phyloP scores from a whole-genome alignment of 2,797 vertebrate genomes.

The Melanotaenia nigrans region DNA sequence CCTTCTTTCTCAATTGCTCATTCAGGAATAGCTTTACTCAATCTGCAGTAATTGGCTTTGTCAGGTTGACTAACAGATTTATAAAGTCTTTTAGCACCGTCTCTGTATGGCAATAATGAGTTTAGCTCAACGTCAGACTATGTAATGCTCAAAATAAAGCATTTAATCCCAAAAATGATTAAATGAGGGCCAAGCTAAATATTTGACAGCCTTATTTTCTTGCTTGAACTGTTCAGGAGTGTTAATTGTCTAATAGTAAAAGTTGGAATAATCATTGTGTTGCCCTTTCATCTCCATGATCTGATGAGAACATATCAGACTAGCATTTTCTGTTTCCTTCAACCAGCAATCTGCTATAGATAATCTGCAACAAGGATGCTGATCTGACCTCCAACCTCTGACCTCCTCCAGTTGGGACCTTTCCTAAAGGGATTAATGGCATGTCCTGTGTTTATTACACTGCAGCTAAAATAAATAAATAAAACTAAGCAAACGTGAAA shows the following conservation, averaged over 20 bases:
- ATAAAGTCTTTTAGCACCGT: conserved; percentile 16
- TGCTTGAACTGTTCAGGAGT: not conserved
- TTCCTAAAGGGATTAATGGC: conserved; percentile 6
- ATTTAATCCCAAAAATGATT: not conserved
- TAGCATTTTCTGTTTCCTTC: not conserved
- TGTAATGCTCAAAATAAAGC: not conserved
- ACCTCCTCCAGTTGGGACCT: conserved; percentile 20
- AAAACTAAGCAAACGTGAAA: not conserved
- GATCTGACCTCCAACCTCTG: conserved; percentile 58
- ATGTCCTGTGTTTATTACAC: conserved; percentile 12
- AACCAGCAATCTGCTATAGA: not conserved
- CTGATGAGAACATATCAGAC: conserved; percentile 27
- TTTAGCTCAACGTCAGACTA: not conserved
- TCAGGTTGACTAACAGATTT: conserved; percentile 25
- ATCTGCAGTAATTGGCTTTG: conserved; percentile 1
- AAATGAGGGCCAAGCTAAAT: not conserved
- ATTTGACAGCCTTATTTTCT: not conserved
- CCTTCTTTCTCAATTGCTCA: conserved; percentile 6
- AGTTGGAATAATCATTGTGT: not conserved
- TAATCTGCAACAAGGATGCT: conserved; percentile 30
- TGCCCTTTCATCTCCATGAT: conserved; percentile 17
- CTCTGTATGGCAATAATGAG: conserved; percentile 15
- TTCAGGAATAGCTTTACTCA: not conserved
- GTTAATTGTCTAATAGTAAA: not conserved
- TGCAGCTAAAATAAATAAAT: not conserved